These are phyloP conservation scores for Schizopygopsis malacanthus DNA, from an alignment of 2,797 vertebrate species.

Conservation along the genomic window DNA sequence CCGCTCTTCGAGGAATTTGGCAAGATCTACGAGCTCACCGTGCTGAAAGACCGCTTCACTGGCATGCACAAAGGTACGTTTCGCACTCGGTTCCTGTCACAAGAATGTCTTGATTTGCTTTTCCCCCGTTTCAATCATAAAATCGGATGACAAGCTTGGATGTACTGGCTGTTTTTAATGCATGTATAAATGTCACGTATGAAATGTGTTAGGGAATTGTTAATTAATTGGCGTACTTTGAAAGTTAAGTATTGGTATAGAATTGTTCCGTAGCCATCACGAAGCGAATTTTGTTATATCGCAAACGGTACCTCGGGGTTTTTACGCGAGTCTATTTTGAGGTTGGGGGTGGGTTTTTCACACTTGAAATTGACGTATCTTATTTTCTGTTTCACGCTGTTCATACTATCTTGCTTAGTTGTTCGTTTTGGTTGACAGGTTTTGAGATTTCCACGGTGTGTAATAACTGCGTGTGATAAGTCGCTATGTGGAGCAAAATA, in stretches of 20 bases:
- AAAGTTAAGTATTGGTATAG: slow-evolving; percentile 16
- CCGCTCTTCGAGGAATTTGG: slow-evolving; percentile 99
- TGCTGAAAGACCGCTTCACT: slow-evolving; percentile 99
- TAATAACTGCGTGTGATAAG: not conserved
- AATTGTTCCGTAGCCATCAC: not conserved
- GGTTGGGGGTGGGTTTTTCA: not conserved
- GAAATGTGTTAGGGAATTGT: not conserved
- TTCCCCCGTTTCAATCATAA: slow-evolving; percentile 7
- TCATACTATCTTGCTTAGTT: not conserved
- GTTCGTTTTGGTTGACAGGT: not conserved
- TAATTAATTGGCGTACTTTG: not conserved
- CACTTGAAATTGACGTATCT: not conserved
- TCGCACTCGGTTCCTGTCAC: slow-evolving; percentile 8
- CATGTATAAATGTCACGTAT: not conserved
- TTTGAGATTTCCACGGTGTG: not conserved
- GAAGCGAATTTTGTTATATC: not conserved
- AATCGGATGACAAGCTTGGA: slow-evolving; percentile 15
- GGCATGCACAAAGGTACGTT: slow-evolving; percentile 99
- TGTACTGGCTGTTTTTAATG: not conserved
- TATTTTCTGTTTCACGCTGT: not conserved
- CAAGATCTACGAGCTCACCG: slow-evolving; percentile 99
- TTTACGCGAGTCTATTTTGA: slow-evolving; percentile 28
- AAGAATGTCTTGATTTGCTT: slow-evolving; percentile 34
- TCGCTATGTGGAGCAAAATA: not conserved
- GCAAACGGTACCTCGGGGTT: not conserved